Evolutionary conservation across 2,797 vertebrate genomes (phyloP).

Genomic region (Triplophysa yarkandensis): DNA sequence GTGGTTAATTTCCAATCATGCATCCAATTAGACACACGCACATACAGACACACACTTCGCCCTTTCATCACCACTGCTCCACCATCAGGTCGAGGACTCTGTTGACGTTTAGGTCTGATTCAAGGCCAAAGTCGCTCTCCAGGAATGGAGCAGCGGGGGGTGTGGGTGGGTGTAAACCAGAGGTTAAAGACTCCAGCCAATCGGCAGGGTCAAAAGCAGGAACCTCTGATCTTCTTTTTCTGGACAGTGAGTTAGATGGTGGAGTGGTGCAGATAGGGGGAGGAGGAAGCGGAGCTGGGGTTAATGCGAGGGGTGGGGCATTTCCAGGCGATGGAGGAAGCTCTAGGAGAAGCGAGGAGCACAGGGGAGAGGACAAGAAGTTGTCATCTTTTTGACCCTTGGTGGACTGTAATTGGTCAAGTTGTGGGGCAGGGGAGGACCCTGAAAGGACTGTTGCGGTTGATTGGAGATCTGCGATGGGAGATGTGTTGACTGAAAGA

Average conservation of each 20-base stretch:
- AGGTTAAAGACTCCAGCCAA: constrained; percentile 86
- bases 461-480: constrained; percentile 65
- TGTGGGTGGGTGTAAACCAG: constrained; percentile 75
- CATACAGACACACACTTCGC: constrained; percentile 35
- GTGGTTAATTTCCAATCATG: constrained; percentile 56
- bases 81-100: constrained; percentile 81
- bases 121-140: constrained; percentile 83
- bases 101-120: constrained; percentile 83
- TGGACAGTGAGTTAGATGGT: constrained; percentile 66
- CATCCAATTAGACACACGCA: constrained; percentile 54
- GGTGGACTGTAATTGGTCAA: constrained; percentile 61
- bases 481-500: constrained; percentile 61
- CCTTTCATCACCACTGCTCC: constrained; percentile 77
- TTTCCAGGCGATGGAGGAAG: constrained; percentile 77
- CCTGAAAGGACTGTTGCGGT: constrained; percentile 48
- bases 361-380: constrained; percentile 79
- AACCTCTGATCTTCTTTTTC: constrained; percentile 74
- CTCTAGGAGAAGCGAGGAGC: constrained; percentile 79
- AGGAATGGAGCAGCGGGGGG: constrained; percentile 82
- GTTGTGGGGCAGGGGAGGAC: constrained; percentile 52
- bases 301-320: constrained; percentile 65
- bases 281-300: constrained; percentile 69
- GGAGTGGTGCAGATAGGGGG: constrained; percentile 80
- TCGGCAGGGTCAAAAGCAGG: constrained; percentile 80
- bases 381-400: constrained; percentile 70